A percentile compares a stretch with the other conserved stretches of the same genome.
These are phyloP conservation scores for Caprella mutica DNA, from an alignment of 2,888 invertebrate genomes.

Conservation along the genomic window DNA sequence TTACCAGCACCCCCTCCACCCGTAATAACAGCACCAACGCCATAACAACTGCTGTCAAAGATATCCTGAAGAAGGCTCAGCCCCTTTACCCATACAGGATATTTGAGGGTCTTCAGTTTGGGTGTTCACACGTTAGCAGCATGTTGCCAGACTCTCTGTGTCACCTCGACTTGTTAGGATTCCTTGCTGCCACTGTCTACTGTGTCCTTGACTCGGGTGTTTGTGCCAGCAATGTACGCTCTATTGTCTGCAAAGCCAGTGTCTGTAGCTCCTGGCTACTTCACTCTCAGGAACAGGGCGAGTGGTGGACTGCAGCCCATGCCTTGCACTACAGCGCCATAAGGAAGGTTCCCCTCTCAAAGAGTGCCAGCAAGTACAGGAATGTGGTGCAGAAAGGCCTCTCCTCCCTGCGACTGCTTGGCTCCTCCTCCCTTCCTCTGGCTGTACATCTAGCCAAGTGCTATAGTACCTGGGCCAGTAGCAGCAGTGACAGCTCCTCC, in stretches of 20 bases:
- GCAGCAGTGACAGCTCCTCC: slow-evolving; percentile 16
- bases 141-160: slow-evolving; percentile 30
- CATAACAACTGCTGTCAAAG: background rate
- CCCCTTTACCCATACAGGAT: slow-evolving; percentile 23
- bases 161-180: slow-evolving; percentile 30
- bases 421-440: slow-evolving; percentile 18
- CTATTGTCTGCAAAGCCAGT: slow-evolving; percentile 5
- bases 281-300: slow-evolving; percentile 22
- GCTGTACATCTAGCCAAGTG: slow-evolving; percentile 30
- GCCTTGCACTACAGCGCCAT: slow-evolving; percentile 17
- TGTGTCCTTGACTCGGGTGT: slow-evolving; percentile 17
- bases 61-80: slow-evolving; percentile 13
- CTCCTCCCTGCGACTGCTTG: slow-evolving; percentile 23
- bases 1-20: background rate
- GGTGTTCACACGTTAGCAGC: slow-evolving; percentile 11
- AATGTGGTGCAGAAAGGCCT: slow-evolving; percentile 27
- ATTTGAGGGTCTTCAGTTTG: slow-evolving; percentile 26
- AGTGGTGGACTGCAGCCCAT: slow-evolving; percentile 31
- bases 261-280: slow-evolving; percentile 5
- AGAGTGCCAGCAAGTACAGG: background rate
- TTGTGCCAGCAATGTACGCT: background rate
- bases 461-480: slow-evolving; percentile 19
- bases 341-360: background rate
- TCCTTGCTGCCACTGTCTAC: slow-evolving; percentile 31
- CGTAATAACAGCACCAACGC: background rate